Percentiles rank a stretch among this genome's conserved stretches.
Conservation (phyloP, 1,140 invertebrate species). For the Danaus plexippus region DNA sequence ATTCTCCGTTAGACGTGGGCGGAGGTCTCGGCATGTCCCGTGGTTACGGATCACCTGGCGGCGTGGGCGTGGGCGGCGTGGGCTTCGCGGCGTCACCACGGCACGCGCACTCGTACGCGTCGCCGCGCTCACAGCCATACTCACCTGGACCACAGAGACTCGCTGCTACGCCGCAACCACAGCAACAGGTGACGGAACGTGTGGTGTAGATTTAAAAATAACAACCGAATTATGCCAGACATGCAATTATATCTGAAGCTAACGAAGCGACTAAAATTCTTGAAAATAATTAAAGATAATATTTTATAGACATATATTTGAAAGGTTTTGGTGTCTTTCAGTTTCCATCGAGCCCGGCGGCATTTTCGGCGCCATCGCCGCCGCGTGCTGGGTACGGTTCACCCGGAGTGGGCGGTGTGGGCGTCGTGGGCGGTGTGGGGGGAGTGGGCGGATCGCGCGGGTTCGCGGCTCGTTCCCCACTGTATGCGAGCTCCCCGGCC, state of each 20-base stretch:
- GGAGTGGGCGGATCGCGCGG: constrained; percentile 25
- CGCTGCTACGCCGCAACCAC: constrained; percentile 49
- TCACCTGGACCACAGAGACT: constrained; percentile 41
- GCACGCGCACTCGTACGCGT: constrained; percentile 36
- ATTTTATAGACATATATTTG: too few species aligned
- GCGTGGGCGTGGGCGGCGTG: constrained; percentile 1
- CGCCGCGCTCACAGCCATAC: constrained; percentile 48
- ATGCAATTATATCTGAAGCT: not conserved
- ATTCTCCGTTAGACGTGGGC: constrained; percentile 40
- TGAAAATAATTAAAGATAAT: constrained; percentile 1
- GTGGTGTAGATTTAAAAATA: not conserved
- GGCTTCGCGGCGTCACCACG: constrained; percentile 44
- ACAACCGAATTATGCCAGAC: too few species aligned
- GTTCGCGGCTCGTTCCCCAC: constrained; percentile 51
- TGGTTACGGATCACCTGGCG: constrained; percentile 35
- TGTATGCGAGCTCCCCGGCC: constrained; percentile 61
- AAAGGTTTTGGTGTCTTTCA: constrained; percentile 10
- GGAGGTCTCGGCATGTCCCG: constrained; percentile 31
- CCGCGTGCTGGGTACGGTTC: constrained; percentile 43
- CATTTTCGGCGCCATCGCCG: constrained; percentile 44
- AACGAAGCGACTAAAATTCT: not conserved
- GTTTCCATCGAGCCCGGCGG: constrained; percentile 49
- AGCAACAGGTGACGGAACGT: constrained; percentile 19
- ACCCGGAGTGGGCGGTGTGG: constrained; percentile 24
- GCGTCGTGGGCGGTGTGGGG: constrained; percentile 20